Conservation (phyloP, 2,113 vertebrate species). For the Siphamia tubifer region DNA sequence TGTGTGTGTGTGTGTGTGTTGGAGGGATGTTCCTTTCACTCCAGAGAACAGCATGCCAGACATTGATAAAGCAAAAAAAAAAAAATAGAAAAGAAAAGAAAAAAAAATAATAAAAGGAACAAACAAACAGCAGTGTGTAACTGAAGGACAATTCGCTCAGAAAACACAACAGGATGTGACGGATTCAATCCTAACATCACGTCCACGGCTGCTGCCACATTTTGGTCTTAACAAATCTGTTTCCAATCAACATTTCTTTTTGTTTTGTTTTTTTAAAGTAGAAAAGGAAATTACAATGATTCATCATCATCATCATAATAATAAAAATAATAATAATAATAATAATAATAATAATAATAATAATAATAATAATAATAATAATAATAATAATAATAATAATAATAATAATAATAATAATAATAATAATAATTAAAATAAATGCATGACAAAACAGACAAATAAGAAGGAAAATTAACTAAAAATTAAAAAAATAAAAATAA, state of each 20-base stretch:
- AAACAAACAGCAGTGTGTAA: conserved; percentile 34
- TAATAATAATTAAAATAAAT: too few species aligned
- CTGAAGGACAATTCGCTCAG: conserved; percentile 15
- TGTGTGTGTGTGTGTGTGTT: conserved; percentile 14
- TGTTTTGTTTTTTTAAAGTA: conserved; percentile 38
- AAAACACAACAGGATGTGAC: conserved; percentile 59
- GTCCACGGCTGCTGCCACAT: conserved; percentile 44
- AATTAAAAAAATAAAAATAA: conserved; percentile 43
- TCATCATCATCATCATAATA: too few species aligned
- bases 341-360: too few species aligned
- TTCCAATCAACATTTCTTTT: conserved; percentile 35
- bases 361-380: too few species aligned
- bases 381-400: too few species aligned
- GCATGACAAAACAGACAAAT: conserved; percentile 36
- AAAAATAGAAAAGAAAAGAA: too few species aligned
- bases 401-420: too few species aligned
- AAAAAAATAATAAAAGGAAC: too few species aligned
- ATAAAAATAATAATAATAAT: too few species aligned
- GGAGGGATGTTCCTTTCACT: conserved; percentile 55
- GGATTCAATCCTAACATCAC: conserved; percentile 77
- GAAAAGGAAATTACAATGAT: conserved; percentile 32
- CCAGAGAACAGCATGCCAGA: conserved; percentile 59
- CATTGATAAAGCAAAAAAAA: conserved; percentile 50
- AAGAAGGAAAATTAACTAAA: conserved; percentile 21
- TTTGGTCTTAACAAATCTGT: conserved; percentile 73